Evolutionary conservation across 2,888 invertebrate genomes (phyloP).

Genomic region (Chromoteleia sp.): DNA sequence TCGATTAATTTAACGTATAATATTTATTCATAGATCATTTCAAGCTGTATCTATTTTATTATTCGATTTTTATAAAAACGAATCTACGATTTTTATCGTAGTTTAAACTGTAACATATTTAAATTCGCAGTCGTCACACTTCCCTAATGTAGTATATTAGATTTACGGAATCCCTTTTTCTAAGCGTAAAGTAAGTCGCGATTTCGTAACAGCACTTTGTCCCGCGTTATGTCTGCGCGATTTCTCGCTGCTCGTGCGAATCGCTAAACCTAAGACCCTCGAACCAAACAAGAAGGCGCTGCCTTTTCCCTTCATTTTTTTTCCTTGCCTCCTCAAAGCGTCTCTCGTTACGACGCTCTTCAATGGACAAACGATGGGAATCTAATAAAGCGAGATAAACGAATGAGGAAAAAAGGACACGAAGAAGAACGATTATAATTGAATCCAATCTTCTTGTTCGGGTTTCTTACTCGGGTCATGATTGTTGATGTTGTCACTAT

Average conservation of each 20-base stretch:
- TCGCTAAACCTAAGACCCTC: conserved; percentile 51
- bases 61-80: no score
- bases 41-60: no score
- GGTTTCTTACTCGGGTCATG: conserved; percentile 20
- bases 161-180: conserved; percentile 32
- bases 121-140: not conserved
- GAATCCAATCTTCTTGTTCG: conserved; percentile 63
- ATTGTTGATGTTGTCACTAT: conserved; percentile 37
- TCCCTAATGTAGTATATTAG: conserved; percentile 15
- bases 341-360: conserved; percentile 68
- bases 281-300: conserved; percentile 51
- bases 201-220: conserved; percentile 29
- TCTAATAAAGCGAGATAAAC: conserved; percentile 67
- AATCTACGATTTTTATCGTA: no score
- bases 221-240: conserved; percentile 53
- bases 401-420: conserved; percentile 52
- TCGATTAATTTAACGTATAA: no score
- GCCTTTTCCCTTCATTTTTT: conserved; percentile 51
- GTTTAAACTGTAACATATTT: no score
- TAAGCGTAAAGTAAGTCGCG: conserved; percentile 1
- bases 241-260: conserved; percentile 56
- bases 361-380: conserved; percentile 63
- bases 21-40: no score
- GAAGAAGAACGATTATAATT: conserved; percentile 31
- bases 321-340: conserved; percentile 53